Evolutionary conservation across 2,888 invertebrate species (phyloP), one percentile per base, ranked within the genome.

Genomic region (Dolichopus griseipennis): DNA sequence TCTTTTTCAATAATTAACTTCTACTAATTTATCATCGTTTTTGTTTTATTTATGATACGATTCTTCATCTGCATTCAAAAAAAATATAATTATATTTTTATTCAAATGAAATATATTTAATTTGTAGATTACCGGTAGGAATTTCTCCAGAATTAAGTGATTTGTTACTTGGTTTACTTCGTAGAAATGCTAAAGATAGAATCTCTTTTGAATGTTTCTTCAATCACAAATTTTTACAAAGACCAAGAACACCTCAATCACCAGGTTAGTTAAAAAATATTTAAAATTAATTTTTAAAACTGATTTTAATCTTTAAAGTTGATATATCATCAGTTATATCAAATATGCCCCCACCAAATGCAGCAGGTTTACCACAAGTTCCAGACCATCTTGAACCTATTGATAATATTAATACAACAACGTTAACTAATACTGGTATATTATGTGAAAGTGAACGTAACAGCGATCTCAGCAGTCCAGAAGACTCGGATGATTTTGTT

Each of bases 151-250:
- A 95, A 77, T 83, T 99, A 72, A 88, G 90, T 74, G 92, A 93
- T 81, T 86, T 99, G 72, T 84, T 99, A 71, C 85, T 89, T 78
- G 90, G 93, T 65, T 85, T 99, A 70, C 83, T 99, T 74, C 91
- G 95, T 74, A 87, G 97, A 72, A 97, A 94, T 83, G 91, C 98
- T 65, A 89, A 90, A 77, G 97, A 99, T 79, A 87, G 99, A 73
- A 95, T 99, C 86, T 91, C 94, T 71, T 99, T 98, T 82, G 95
- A 96, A 77, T 89, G 90, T 71, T 98, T 99, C 84, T 98, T 98
- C 85, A 89, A 87, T 79, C 98, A 99, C 83, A 88, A 91, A 65
- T 99, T 98, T 84, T 84, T 93, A 73, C 89, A 90, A 78, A 87
- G 90, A 72, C 86, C 78, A 75, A 86, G 79, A 79, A 83, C 79